phyloP scores from a whole-genome alignment of 1,140 invertebrate species.

The Doryteuthis pealeii region DNA sequence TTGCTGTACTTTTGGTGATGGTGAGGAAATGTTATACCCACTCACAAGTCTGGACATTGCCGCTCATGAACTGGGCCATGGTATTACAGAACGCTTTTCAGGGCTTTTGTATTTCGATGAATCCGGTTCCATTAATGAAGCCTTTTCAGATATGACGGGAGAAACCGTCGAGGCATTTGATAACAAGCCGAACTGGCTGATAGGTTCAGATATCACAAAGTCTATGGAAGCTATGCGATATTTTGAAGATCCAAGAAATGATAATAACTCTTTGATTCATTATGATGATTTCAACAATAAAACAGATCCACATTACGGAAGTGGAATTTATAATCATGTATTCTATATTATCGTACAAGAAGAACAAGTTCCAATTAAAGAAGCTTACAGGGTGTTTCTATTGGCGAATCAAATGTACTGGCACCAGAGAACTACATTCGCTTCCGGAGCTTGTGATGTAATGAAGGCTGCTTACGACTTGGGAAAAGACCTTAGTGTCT shows the following conservation, averaged over 20 bases:
- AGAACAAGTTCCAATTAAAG: conserved; percentile 17
- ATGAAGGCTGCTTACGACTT: conserved; percentile 37
- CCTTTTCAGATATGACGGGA: conserved; percentile 42
- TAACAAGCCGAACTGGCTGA: conserved; percentile 17
- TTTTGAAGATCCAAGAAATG: conserved; percentile 26
- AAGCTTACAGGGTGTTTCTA: conserved; percentile 33
- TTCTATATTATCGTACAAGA: conserved; percentile 28
- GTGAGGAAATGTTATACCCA: conserved; percentile 21
- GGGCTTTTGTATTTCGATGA: conserved; percentile 31
- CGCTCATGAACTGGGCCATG: conserved; percentile 38
- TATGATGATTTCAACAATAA: conserved; percentile 23
- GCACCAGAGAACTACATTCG: conserved; percentile 27
- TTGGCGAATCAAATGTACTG: conserved; percentile 40
- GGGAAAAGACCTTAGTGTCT: conserved; percentile 16
- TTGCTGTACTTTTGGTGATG: conserved; percentile 31
- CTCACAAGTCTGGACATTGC: conserved; percentile 27
- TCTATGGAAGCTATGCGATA: conserved; percentile 18
- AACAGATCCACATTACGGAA: conserved; percentile 28
- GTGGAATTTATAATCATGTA: conserved; percentile 35
- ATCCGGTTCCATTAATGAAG: conserved; percentile 37
- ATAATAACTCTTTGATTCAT: conserved; percentile 32
- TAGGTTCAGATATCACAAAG: conserved; percentile 26
- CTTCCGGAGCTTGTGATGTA: conserved; percentile 34
- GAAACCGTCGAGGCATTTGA: conserved; percentile 31
- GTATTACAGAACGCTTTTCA: conserved; percentile 31